A percentile compares a stretch with the other conserved stretches of the same genome.
Conservation (phyloP, 2,113 vertebrate genomes). For the Nycticorax nycticorax region DNA sequence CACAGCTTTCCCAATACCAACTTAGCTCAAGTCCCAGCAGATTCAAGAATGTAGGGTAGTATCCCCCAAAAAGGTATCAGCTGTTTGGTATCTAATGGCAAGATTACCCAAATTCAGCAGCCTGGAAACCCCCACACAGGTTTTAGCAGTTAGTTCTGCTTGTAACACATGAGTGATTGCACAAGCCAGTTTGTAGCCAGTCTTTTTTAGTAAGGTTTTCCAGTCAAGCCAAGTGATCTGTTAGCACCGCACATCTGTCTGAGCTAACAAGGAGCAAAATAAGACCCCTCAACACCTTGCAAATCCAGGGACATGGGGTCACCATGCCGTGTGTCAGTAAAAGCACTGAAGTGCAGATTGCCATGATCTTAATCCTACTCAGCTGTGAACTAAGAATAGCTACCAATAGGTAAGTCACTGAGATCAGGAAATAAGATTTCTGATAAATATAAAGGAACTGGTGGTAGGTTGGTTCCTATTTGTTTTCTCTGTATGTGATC, state of each 20-base stretch:
- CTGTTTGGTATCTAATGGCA: not conserved
- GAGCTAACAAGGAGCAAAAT: not conserved
- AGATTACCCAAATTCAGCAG: not conserved
- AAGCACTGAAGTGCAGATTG: not conserved
- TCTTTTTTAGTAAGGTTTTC: not conserved
- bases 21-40: not conserved
- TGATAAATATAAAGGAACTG: not conserved
- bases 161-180: not conserved
- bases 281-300: not conserved
- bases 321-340: not conserved
- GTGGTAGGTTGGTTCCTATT: not conserved
- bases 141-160: not conserved
- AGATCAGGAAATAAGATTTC: not conserved
- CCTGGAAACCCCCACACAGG: not conserved
- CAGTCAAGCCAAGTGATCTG: not conserved
- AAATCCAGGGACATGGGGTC: not conserved
- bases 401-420: not conserved
- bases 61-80: not conserved
- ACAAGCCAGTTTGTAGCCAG: not conserved
- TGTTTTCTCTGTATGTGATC: not conserved
- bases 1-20: not conserved
- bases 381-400: not conserved
- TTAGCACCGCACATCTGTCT: not conserved
- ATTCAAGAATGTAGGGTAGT: not conserved
- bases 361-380: not conserved